Conservation (phyloP, 2,113 vertebrate species). For the Psettodes erumei region DNA sequence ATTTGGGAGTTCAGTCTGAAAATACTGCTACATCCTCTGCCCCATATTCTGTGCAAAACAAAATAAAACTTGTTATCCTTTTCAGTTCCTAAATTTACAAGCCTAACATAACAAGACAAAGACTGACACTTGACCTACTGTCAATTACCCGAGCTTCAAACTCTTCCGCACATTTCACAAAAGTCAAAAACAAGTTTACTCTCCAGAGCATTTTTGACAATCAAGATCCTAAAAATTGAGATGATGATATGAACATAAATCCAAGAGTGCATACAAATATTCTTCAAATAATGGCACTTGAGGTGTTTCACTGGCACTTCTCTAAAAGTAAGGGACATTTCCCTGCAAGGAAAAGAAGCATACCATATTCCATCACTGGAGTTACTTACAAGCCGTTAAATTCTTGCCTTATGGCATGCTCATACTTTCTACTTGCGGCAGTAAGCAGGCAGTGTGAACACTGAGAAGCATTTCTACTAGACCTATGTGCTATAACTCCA, state of each 20-base stretch:
- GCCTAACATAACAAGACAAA: neutral
- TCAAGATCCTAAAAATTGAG: neutral
- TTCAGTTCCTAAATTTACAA: neutral
- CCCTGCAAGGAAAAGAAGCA: conserved; percentile 27
- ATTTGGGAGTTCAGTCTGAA: too few species aligned
- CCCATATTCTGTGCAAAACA: conserved; percentile 56
- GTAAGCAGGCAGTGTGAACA: neutral
- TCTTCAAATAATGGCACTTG: conserved; percentile 49
- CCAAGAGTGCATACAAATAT: conserved; percentile 48
- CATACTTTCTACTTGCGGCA: neutral
- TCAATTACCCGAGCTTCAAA: conserved; percentile 29
- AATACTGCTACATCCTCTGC: too few species aligned
- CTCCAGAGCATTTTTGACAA: neutral
- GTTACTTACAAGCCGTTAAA: neutral
- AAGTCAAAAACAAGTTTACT: neutral
- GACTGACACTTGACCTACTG: conserved; percentile 22
- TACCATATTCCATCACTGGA: neutral
- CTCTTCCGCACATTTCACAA: conserved; percentile 8
- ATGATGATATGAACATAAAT: neutral
- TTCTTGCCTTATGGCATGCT: neutral
- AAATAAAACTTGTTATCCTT: neutral
- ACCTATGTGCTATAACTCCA: too few species aligned
- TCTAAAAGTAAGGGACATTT: conserved; percentile 41
- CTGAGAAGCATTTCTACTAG: neutral
- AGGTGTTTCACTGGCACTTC: conserved; percentile 57